A percentile compares a stretch with the other conserved stretches of the same genome.
Evolutionary conservation across 2,113 vertebrate species (phyloP).

Genomic region (sheep (Ovis aries)): ARS-UI_Ramb_v3.0 NC_056057.1:16041501-16042000

Average conservation of each 20-base stretch:
- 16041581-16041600: not conserved
- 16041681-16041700: not conserved
- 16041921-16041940: not conserved
- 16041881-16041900: not conserved
- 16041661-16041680: not conserved
- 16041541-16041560: not conserved
- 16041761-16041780: not conserved
- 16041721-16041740: not conserved
- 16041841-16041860: not conserved
- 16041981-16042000: not conserved
- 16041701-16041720: not conserved
- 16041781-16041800: not conserved
- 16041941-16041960: not conserved
- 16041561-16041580: not conserved
- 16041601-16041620: accelerated
- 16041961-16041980: not conserved
- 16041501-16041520: not conserved
- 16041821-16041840: not conserved
- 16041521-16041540: not conserved
- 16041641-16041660: not conserved
- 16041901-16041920: not conserved
- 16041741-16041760: not conserved
- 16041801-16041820: not conserved
- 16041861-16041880: not conserved
- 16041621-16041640: not conserved